Evolutionary conservation across 2,888 invertebrate species (phyloP), one percentile per base, ranked within the genome.

Genomic region (Acrobasis consociella): DNA sequence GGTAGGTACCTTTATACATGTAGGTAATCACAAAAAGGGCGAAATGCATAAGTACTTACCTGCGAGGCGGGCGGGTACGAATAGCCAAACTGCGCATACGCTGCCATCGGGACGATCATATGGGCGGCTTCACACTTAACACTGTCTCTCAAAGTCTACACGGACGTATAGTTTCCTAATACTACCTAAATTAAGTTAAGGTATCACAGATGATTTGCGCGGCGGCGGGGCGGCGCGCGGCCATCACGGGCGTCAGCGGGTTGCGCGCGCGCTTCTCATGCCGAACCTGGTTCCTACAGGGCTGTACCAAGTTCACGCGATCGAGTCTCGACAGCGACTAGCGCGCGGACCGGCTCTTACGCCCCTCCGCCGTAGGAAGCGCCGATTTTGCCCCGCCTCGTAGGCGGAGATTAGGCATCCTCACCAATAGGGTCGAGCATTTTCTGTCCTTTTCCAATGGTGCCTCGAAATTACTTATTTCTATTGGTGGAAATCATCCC

Each of bases 61-160:
- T 97, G 97, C 81, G 97, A 96, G 85, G 97, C 96, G 94, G 97
- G 95, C 94, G 97, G 96, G 94, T 97, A 97, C 81, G 96, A 95
- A 91, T 97, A 97, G 94, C 97, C 97, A 93, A 97, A 97, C 93
- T 97, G 97, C 86, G 97, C 95, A 93, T 97, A 97, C 80, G 97
- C 96, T 89, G 97, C 93, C 93, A 93, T 93, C 78, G 91, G 91
- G 89, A 91, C 89, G 91, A 91, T 91, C 91, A 92, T 91, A 90
- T 85, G 91, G 91, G 86, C 91, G 91, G 91, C 84, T 91, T 90
- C 89, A 89, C 91, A 86, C 85, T 84, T 80, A 85, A 83, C 88
- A 91, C 91, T 91, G 90, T 90, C 90, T 90, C 85, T 89, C 85
- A 78, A 91, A 90, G 91, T 91, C 86, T 86, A 81, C 86, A 87